Base-by-base conservation (phyloP, 1,140 invertebrate species). In the Lucilia sericata region DNA sequence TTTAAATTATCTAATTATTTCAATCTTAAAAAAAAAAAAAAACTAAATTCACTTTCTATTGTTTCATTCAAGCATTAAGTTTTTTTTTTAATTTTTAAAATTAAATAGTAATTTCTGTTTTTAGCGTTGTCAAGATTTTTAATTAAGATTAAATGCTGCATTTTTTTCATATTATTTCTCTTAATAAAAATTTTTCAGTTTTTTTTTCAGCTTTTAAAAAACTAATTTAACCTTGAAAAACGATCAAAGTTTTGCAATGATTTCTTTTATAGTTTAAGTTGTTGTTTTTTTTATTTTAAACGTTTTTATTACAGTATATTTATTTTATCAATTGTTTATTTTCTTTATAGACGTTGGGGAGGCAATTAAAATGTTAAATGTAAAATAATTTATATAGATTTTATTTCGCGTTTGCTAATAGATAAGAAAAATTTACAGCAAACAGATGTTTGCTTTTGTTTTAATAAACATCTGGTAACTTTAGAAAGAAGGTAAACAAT, bases 271-370 rank as follows among this genome's bases (percentile, higher is more conserved):
- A 60, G 14, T 60, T 1, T n/a, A 9, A 60, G 10, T 60, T 13
- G 13, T 60, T 10, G 7, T 60, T 60, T 14, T 60, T 60, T 60
- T 60, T 17, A n/a, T 17, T 60, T 7, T 4, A 60, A 5, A 17
- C 14, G 9, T 60, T 60, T 2, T 60, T 60, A n/a, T 14, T 60
- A 7, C 14, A 60, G 14, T 60, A 7, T 60, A 60, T 60, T 60
- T 60, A 60, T 60, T 60, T 60, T n/a, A 60, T 60, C 55, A 60
- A 60, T 60, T 60, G 55, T 60, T 60, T 60, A 60, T 60, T 60
- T n/a, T 60, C 55, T 60, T 60, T 60, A 17, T 60, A 30, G 25
- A 30, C 25, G 25, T 30, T 30, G 25, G 55, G 55, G 13, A 17
- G n/a, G 55, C 55, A 60, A 60, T 60, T 60, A 60, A 60, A 60